These are phyloP conservation scores for Rhingia rostrata DNA, from an alignment of 2,888 invertebrate genomes.

Conservation along the genomic window DNA sequence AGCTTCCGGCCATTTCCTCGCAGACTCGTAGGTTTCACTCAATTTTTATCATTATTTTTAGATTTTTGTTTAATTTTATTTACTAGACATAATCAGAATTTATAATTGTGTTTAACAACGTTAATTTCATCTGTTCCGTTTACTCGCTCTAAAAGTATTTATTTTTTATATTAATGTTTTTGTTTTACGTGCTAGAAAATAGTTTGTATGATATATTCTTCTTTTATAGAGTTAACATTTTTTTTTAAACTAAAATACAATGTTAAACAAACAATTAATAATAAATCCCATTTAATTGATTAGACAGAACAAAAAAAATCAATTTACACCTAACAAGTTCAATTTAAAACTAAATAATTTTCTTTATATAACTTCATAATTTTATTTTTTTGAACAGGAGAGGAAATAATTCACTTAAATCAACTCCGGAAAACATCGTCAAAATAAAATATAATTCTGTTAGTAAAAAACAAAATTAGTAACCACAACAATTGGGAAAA, in stretches of 20 bases:
- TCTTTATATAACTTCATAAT: background rate
- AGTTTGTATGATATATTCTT: conserved; percentile 7
- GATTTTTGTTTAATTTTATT: too few species aligned
- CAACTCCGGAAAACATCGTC: too few species aligned
- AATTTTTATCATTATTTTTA: conserved; percentile 6
- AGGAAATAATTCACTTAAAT: too few species aligned
- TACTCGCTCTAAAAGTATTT: conserved; percentile 11
- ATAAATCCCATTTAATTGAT: conserved; percentile 16
- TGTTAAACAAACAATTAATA: conserved; percentile 6
- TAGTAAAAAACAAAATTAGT: too few species aligned
- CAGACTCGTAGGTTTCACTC: conserved; percentile 27
- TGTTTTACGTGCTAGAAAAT: conserved; percentile 39
- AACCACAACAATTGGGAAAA: too few species aligned
- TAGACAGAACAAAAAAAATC: conserved; percentile 1
- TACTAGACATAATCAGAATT: conserved; percentile 5
- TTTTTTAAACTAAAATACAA: conserved; percentile 23
- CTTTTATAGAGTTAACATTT: conserved; percentile 17
- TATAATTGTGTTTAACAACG: conserved; percentile 19
- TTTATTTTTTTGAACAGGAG: too few species aligned
- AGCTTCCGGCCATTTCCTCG: conserved; percentile 14
- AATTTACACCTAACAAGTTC: background rate
- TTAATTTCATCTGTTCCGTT: conserved; percentile 1
- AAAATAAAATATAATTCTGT: too few species aligned
- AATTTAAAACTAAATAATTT: conserved; percentile 3
- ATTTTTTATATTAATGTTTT: background rate